Conservation (phyloP, 2,888 invertebrate genomes). For the Steinernema carpocapsae region DNA sequence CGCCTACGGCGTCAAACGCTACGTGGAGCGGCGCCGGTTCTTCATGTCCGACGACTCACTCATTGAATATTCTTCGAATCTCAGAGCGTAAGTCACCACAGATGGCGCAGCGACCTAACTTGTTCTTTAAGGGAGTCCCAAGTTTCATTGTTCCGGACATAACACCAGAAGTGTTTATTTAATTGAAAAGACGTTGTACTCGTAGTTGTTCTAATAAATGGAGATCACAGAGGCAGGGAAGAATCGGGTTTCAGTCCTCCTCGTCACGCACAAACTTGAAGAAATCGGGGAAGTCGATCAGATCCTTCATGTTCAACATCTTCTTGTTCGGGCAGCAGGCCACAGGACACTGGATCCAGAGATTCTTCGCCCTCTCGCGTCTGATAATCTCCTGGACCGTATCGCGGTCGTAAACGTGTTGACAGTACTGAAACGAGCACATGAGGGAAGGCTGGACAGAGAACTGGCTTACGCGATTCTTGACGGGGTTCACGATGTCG, state of each 20-base stretch:
- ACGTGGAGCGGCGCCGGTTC: not conserved
- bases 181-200: too few relatives aligned
- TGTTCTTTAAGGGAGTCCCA: not conserved
- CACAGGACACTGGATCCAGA: constrained; percentile 42
- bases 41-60: not conserved
- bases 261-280: constrained; percentile 30
- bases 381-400: not conserved
- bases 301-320: constrained; percentile 33
- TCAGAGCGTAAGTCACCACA: not conserved
- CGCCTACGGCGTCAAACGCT: constrained; percentile 3
- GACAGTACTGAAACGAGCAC: constrained; percentile 2
- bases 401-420: constrained; percentile 1
- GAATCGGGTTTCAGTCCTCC: not conserved
- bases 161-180: not conserved
- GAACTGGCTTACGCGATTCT: constrained; percentile 37
- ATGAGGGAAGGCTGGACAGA: not conserved
- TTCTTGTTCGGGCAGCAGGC: constrained; percentile 42
- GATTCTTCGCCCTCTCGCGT: not conserved
- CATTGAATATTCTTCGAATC: constrained; percentile 3
- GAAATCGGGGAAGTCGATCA: constrained; percentile 28
- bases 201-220: too few relatives aligned
- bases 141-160: constrained; percentile 5
- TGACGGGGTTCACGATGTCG: constrained; percentile 47
- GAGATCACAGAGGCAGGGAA: too few relatives aligned
- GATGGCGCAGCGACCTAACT: not conserved